Evolutionary conservation across 1,140 invertebrate species (phyloP), one percentile per base, ranked within the genome.

Genomic region (Sitophilus oryzae): DNA sequence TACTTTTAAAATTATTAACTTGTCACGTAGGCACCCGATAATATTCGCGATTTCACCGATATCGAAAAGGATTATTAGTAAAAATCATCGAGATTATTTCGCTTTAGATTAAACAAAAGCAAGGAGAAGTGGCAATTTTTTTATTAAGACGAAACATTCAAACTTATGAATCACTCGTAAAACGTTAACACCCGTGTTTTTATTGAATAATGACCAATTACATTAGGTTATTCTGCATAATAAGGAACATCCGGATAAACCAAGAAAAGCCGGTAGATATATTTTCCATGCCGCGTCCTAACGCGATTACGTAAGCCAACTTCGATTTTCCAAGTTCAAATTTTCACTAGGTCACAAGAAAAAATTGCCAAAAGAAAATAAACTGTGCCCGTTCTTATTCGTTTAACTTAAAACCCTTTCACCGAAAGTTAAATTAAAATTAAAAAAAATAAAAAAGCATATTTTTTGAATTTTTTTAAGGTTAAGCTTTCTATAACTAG

Each of bases 291-390:
- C 35, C n/a, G 35, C 43, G 35, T 6, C n/a, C 20, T 21, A 36
- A 36, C 9, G 37, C n/a, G n/a, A 45, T 56, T 56, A 56, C 53
- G 53, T 56, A 56, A 56, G 53, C 40, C 15, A 56, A 42, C 15
- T 56, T 56, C 53, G 53, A 56, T 56, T 56, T 56, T 49, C n/a
- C 53, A 49, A 48, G 46, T 46, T 45, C 42, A 46, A 46, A 53
- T 15, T 43, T n/a, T 2, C 37, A 1, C 37, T 9, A 40, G 9
- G 15, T n/a, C n/a, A n/a, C n/a, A n/a, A n/a, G n/a, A n/a, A n/a
- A n/a, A n/a, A n/a, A n/a, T n/a, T n/a, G n/a, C n/a, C n/a, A n/a
- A n/a, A n/a, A n/a, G n/a, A n/a, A n/a, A n/a, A n/a, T n/a, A n/a
- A n/a, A n/a, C n/a, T n/a, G n/a, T n/a, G n/a, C n/a, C n/a, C n/a